Evolutionary conservation across 2,797 vertebrate species (phyloP), one percentile per base, ranked within the genome.

Genomic region (Gymnopithys bicolor): DNA sequence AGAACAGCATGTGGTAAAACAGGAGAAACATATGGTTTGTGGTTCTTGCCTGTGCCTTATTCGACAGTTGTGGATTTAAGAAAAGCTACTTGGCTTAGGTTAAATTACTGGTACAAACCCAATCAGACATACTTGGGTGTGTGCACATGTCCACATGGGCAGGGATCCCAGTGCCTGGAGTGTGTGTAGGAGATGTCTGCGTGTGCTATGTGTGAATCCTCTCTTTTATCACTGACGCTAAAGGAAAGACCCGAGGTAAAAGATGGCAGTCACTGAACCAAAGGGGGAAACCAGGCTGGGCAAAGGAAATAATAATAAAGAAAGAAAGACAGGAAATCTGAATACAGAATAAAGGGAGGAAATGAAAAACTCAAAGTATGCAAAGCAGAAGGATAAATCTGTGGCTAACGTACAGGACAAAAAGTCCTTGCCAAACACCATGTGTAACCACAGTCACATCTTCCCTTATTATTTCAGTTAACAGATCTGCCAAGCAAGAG

Each of bases 381-480:
- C 89, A 82, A 33, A 92, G 92, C 91, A 93, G 73, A 91, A 89
- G 92, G 79, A 95, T 96, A 92, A 92, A 90, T 77, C 43, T 92
- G 94, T 79, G 89, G 76, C 66, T 89, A 95, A 94, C 0, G 2
- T 76, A 93, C 89, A 91, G 92, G 87, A 96, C 94, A 95, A 87
- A 86, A 69, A 90, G 94, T 95, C 74, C 89, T 53, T 84, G 95
- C 94, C 94, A 95, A 96, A 76, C 69, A 91, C 91, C 84, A 87
- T 84, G 89, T 82, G 85, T 60, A 94, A 94, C 87, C 39, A 3
- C 89, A 95, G 92, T 82, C 94, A 96, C 92, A 97, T 95, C 91
- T 91, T 81, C 66, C 32, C 73, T 18, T 89, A 78, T 59, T 93
- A 86, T 84, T 94, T 51, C 80, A 93, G 63, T 82, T n/a, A 86